A percentile compares a stretch with the other conserved stretches of the same genome.
phyloP scores from a whole-genome alignment of 1,140 invertebrate genomes.

The Neuroterus valhalla region DNA sequence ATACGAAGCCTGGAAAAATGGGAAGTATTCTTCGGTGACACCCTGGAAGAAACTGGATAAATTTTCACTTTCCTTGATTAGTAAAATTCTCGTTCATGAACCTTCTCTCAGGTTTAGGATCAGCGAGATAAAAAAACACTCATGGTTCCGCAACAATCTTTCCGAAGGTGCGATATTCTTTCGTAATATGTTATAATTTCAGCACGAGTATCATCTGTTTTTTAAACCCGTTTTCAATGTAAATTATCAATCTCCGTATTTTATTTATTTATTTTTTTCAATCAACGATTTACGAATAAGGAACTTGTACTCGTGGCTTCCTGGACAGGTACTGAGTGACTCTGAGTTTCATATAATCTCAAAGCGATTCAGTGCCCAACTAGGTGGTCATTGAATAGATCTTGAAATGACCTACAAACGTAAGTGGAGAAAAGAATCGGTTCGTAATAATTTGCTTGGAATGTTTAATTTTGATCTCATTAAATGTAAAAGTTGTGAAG shows the following conservation, averaged over 20 bases:
- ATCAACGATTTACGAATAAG: neutral
- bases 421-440: neutral
- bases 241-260: neutral
- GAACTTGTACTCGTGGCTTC: constrained; percentile 51
- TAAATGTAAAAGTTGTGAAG: too few species aligned
- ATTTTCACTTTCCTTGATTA: constrained; percentile 82
- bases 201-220: too few species aligned
- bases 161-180: constrained; percentile 57
- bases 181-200: neutral
- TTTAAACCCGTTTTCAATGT: too few species aligned
- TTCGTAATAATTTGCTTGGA: constrained; percentile 4
- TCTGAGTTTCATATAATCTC: constrained; percentile 80
- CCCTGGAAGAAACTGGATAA: constrained; percentile 91
- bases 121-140: constrained; percentile 83
- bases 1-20: constrained; percentile 85
- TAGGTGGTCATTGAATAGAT: constrained; percentile 53
- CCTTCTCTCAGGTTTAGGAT: constrained; percentile 81
- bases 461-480: constrained; percentile 5
- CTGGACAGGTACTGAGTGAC: constrained; percentile 88
- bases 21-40: constrained; percentile 78
- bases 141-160: constrained; percentile 84
- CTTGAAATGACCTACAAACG: neutral
- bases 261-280: constrained; percentile 29
- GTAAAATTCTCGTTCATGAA: constrained; percentile 82
- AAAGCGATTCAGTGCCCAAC: constrained; percentile 76